Percentiles rank a stretch among this genome's conserved stretches.
phyloP scores from a whole-genome alignment of 1,140 invertebrate genomes.

The Drosophila bifasciata region DNA sequence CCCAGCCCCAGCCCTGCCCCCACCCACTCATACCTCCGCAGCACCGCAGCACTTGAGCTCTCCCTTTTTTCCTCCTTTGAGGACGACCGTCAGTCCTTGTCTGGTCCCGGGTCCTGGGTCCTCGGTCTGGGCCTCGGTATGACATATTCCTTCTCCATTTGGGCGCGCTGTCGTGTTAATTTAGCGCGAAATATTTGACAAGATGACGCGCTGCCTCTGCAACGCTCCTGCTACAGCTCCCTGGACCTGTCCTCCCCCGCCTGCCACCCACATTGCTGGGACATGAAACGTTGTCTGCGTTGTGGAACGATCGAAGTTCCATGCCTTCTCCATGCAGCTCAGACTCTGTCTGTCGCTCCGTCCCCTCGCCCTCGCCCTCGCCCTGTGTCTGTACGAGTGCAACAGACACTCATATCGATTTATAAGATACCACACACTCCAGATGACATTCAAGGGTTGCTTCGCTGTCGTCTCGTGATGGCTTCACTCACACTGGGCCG shows the following conservation, averaged over 20 bases:
- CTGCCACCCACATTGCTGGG: constrained; percentile 14
- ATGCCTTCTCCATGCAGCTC: constrained; percentile 6
- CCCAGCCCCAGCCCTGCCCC: not conserved
- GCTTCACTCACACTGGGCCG: too few species aligned
- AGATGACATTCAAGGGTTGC: constrained; percentile 67
- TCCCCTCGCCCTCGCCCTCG: not conserved
- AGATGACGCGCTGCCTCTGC: constrained; percentile 70
- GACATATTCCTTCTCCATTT: constrained; percentile 79
- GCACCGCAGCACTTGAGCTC: constrained; percentile 58
- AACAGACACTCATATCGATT: constrained; percentile 78
- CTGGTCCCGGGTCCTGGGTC: constrained; percentile 14
- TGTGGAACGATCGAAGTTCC: constrained; percentile 64
- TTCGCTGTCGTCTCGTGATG: constrained; percentile 42
- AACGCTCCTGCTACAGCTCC: constrained; percentile 14
- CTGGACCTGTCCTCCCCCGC: constrained; percentile 14
- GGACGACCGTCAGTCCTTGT: constrained; percentile 43
- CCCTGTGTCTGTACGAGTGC: constrained; percentile 42
- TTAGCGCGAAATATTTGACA: constrained; percentile 81
- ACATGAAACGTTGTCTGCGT: constrained; percentile 44
- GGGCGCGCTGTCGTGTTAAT: constrained; percentile 79
- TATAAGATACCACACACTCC: constrained; percentile 71
- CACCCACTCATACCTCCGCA: not conserved
- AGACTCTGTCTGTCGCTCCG: not conserved
- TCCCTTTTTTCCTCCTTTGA: constrained; percentile 49
- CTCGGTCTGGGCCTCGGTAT: constrained; percentile 43